Percentiles rank a stretch among this genome's conserved stretches.
Conservation (phyloP, 2,888 invertebrate genomes). For the Elmis aenea region DNA sequence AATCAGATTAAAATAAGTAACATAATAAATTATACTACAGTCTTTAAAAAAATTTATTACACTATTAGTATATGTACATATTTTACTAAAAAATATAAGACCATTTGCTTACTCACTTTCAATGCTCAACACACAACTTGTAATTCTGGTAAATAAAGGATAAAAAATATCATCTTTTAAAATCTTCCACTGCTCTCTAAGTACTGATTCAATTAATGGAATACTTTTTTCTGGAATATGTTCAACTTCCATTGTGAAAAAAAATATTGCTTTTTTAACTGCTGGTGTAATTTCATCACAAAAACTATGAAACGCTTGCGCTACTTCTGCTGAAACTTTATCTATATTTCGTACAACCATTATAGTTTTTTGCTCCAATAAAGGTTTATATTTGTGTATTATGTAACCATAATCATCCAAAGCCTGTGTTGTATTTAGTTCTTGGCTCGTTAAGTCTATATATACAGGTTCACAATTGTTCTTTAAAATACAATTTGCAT, state of each 20-base stretch:
- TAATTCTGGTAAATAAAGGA: conserved; percentile 48
- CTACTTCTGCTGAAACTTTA: conserved; percentile 38
- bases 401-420: conserved; percentile 35
- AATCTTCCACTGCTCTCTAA: conserved; percentile 40
- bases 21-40: too few relatives aligned
- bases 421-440: conserved; percentile 34
- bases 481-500: conserved; percentile 34
- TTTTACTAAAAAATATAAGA: too few relatives aligned
- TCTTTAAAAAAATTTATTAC: too few relatives aligned
- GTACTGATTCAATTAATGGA: conserved; percentile 37
- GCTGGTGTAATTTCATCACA: conserved; percentile 53
- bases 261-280: conserved; percentile 42
- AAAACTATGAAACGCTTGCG: conserved; percentile 53
- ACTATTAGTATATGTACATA: too few relatives aligned
- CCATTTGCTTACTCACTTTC: too few relatives aligned
- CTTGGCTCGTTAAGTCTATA: conserved; percentile 30
- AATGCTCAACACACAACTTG: conserved; percentile 39
- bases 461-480: conserved; percentile 25
- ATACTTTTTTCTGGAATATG: conserved; percentile 22
- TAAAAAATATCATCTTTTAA: conserved; percentile 44
- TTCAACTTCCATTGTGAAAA: conserved; percentile 45
- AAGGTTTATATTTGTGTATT: conserved; percentile 29
- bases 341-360: conserved; percentile 43
- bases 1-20: too few relatives aligned
- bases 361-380: conserved; percentile 32